A percentile compares a stretch with the other conserved stretches of the same genome.
These are phyloP conservation scores for Phortica magna DNA, from an alignment of 2,888 invertebrate species.

Conservation along the genomic window DNA sequence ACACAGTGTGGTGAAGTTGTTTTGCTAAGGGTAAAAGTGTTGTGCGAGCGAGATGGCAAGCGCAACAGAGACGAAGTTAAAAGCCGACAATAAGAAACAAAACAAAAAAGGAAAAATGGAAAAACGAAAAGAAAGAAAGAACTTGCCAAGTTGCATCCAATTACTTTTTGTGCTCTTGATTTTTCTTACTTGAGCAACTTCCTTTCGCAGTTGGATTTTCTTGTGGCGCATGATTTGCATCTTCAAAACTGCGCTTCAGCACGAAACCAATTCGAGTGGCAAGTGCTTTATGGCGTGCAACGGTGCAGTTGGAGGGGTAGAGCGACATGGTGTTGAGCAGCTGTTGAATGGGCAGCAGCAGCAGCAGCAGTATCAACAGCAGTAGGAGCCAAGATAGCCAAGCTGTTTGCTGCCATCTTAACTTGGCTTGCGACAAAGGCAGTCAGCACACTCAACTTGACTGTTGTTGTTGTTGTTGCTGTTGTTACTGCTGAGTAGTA, in stretches of 20 bases:
- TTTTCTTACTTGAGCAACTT: conserved; percentile 17
- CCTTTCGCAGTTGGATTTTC: conserved; percentile 6
- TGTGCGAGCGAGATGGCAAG: neutral
- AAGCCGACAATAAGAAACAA: conserved; percentile 28
- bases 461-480: conserved; percentile 30
- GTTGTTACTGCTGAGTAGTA: neutral
- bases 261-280: conserved; percentile 6
- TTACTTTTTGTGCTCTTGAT: conserved; percentile 60
- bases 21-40: neutral
- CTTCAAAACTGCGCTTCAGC: conserved; percentile 27
- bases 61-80: conserved; percentile 34
- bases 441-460: neutral
- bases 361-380: neutral
- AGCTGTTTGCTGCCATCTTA: conserved; percentile 29
- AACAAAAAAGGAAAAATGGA: conserved; percentile 23
- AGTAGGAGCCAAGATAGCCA: neutral
- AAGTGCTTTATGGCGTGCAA: neutral
- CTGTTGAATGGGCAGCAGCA: conserved; percentile 9
- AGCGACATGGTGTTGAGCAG: neutral
- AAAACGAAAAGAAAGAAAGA: neutral
- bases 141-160: conserved; percentile 61
- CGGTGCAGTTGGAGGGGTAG: neutral
- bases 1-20: neutral
- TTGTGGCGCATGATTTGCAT: conserved; percentile 26
- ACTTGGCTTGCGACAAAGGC: conserved; percentile 19